Percentiles rank a stretch among this genome's conserved stretches.
These are phyloP conservation scores for Falcunculus frontatus DNA, from an alignment of 2,113 vertebrate genomes.

Conservation along the genomic window DNA sequence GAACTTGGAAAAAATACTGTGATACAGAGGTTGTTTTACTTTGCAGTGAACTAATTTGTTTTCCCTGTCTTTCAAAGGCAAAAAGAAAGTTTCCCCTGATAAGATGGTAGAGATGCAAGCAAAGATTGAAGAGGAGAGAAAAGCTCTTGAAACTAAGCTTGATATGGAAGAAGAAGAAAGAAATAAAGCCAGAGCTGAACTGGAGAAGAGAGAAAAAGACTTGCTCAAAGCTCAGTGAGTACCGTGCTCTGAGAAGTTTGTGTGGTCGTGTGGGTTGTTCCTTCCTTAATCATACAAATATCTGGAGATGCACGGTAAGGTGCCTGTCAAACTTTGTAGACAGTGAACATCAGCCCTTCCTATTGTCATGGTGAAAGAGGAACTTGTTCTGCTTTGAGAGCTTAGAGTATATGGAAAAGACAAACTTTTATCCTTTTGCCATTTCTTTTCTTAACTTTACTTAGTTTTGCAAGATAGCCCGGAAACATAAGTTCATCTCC, in stretches of 20 bases:
- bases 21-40: neutral
- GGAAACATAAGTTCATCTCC: neutral
- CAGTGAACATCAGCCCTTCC: neutral
- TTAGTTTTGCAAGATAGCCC: neutral
- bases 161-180: slow-evolving; percentile 99
- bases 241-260: neutral
- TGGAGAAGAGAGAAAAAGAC: slow-evolving; percentile 96
- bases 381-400: neutral
- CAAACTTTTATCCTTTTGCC: neutral
- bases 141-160: slow-evolving; percentile 94
- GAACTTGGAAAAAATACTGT: neutral
- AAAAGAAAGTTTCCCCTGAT: slow-evolving; percentile 96
- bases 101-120: slow-evolving; percentile 99
- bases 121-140: slow-evolving; percentile 96
- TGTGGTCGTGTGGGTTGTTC: neutral
- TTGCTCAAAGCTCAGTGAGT: slow-evolving; percentile 97
- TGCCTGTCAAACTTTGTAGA: neutral
- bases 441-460: neutral
- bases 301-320: neutral
- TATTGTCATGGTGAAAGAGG: neutral
- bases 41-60: neutral
- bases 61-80: slow-evolving; percentile 73
- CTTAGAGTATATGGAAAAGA: neutral
- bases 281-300: neutral
- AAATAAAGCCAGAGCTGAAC: slow-evolving; percentile 94